Evolutionary conservation across 2,797 vertebrate species (phyloP).

Genomic region (Gila robusta): DNA sequence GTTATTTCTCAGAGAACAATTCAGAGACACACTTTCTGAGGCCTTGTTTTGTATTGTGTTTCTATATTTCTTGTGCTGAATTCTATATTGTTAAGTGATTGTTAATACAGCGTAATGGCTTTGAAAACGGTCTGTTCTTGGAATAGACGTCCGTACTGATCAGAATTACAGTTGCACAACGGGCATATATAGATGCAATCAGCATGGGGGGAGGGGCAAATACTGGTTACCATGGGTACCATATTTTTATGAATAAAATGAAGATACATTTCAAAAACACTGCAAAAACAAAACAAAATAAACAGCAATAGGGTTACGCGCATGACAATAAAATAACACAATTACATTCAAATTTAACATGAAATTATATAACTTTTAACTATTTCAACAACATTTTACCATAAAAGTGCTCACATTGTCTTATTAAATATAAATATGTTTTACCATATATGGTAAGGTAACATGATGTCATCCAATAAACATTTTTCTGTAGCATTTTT

Average conservation of each 20-base stretch:
- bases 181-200: not conserved
- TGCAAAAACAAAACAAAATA: not conserved
- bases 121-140: not conserved
- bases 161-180: not conserved
- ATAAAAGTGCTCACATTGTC: not conserved
- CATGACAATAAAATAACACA: not conserved
- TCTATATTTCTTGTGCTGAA: slow-evolving; percentile 50
- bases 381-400: not conserved
- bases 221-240: slow-evolving; percentile 2
- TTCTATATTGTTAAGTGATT: slow-evolving; percentile 38
- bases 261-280: not conserved
- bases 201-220: not conserved
- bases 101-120: slow-evolving; percentile 30
- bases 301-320: not conserved
- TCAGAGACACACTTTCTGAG: slow-evolving; percentile 50
- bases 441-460: not conserved
- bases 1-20: slow-evolving; percentile 50
- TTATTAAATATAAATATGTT: not conserved
- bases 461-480: not conserved
- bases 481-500: not conserved
- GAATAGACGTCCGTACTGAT: not conserved
- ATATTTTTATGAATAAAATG: not conserved
- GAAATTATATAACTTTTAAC: not conserved
- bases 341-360: not conserved
- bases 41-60: slow-evolving; percentile 61